Evolutionary conservation across 2,113 vertebrate genomes (phyloP).

Genomic region (Morone saxatilis): DNA sequence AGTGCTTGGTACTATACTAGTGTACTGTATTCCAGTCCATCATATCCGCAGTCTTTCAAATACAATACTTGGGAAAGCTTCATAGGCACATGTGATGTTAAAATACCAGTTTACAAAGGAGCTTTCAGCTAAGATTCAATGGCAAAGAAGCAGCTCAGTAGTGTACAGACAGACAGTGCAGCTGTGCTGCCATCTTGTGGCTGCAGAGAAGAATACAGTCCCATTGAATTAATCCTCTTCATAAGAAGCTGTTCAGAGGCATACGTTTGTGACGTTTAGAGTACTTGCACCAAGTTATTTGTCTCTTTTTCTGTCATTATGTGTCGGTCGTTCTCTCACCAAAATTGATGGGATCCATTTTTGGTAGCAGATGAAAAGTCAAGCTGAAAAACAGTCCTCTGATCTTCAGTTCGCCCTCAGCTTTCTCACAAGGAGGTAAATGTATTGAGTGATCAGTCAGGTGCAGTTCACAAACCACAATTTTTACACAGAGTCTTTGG

Average conservation of each 20-base stretch:
- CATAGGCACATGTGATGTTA: slow-evolving; percentile 9
- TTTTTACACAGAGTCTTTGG: background rate
- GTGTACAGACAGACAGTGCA: background rate
- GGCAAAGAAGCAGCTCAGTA: background rate
- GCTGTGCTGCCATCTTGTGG: slow-evolving; percentile 68
- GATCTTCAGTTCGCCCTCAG: background rate
- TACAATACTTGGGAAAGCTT: background rate
- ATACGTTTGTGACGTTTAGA: background rate
- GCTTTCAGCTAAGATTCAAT: background rate
- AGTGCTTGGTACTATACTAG: background rate
- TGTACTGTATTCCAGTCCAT: background rate
- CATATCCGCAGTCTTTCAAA: background rate
- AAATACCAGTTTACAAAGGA: background rate
- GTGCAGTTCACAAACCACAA: background rate
- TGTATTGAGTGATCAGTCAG: background rate
- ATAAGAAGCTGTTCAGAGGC: background rate
- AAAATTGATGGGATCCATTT: background rate
- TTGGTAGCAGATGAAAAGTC: background rate
- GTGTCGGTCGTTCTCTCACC: background rate
- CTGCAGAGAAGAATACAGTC: slow-evolving; percentile 8
- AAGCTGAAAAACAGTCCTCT: background rate
- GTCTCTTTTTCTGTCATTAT: no score
- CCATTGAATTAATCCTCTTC: background rate
- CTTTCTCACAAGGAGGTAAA: background rate
- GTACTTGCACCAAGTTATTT: background rate